Percentiles rank a stretch among this genome's conserved stretches.
These are phyloP conservation scores for Ostrea denselamellosa DNA, from an alignment of 1,140 invertebrate species.

Conservation along the genomic window DNA sequence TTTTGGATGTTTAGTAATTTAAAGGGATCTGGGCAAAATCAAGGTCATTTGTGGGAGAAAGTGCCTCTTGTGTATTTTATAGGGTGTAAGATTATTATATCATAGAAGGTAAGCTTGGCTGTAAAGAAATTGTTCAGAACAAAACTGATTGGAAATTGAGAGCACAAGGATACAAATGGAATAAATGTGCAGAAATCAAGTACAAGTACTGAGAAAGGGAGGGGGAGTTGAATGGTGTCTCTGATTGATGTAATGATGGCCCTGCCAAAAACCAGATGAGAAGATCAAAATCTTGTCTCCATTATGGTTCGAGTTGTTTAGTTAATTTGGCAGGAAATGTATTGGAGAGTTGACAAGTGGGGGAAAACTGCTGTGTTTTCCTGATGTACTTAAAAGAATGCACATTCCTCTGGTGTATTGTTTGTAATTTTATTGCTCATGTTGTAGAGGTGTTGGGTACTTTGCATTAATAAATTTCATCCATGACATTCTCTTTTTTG, in stretches of 20 bases:
- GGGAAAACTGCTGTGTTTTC: not conserved
- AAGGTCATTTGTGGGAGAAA: not conserved
- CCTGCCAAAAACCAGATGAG: constrained; percentile 31
- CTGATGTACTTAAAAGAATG: constrained; percentile 19
- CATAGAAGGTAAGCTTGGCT: not conserved
- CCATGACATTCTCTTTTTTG: not conserved
- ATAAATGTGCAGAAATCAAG: not conserved
- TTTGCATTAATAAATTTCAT: not conserved
- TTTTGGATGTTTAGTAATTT: constrained; percentile 4
- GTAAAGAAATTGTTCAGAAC: not conserved
- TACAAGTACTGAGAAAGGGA: not conserved
- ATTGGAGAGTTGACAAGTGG: constrained; percentile 31
- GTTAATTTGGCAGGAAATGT: constrained; percentile 35
- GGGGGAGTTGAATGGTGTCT: not conserved
- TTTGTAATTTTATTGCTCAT: not conserved
- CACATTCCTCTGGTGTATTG: not conserved
- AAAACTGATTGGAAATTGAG: not conserved
- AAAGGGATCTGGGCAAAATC: constrained; percentile 1
- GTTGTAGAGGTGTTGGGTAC: not conserved
- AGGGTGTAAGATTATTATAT: not conserved
- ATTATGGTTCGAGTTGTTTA: constrained; percentile 29
- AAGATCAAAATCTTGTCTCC: constrained; percentile 36
- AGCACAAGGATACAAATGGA: not conserved
- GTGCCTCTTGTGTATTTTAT: not conserved
- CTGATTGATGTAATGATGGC: constrained; percentile 32